These are phyloP conservation scores for Luperina testacea DNA, from an alignment of 2,888 invertebrate genomes.

Conservation along the genomic window DNA sequence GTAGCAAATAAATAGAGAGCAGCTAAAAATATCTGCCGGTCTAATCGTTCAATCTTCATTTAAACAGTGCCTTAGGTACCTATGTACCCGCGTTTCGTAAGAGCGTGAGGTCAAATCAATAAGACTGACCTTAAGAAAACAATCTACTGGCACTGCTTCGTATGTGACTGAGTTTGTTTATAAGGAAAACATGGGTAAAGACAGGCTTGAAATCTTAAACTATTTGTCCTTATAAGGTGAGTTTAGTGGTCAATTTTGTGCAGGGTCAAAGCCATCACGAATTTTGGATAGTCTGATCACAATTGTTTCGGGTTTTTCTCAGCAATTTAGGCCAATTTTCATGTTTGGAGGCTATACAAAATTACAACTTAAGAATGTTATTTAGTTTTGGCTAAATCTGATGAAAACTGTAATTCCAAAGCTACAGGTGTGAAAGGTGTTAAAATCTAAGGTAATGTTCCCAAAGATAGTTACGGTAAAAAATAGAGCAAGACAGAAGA, in stretches of 20 bases:
- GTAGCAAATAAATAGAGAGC: conserved; percentile 8
- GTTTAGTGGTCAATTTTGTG: conserved; percentile 22
- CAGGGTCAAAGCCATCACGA: conserved; percentile 20
- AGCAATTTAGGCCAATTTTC: background rate
- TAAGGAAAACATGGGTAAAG: conserved; percentile 48
- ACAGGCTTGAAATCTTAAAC: conserved; percentile 18
- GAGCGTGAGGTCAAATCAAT: conserved; percentile 73
- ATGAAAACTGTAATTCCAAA: too few species aligned
- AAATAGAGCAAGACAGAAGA: too few species aligned
- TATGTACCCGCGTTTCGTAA: conserved; percentile 53
- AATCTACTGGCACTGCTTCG: conserved; percentile 53
- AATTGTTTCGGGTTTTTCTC: conserved; percentile 4
- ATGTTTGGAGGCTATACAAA: too few species aligned
- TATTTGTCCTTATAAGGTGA: conserved; percentile 21
- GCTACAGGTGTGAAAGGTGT: too few species aligned
- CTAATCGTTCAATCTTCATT: conserved; percentile 55
- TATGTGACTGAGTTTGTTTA: conserved; percentile 27
- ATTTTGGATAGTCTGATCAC: background rate
- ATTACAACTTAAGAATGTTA: too few species aligned
- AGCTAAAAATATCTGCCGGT: conserved; percentile 8
- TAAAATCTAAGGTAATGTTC: too few species aligned
- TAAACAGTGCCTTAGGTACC: conserved; percentile 35
- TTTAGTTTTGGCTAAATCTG: too few species aligned
- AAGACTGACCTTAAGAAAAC: conserved; percentile 71
- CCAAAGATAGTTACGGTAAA: too few species aligned